These are phyloP conservation scores for Sebastes jordani DNA, from an alignment of 2,797 vertebrate genomes.

Conservation along the genomic window DNA sequence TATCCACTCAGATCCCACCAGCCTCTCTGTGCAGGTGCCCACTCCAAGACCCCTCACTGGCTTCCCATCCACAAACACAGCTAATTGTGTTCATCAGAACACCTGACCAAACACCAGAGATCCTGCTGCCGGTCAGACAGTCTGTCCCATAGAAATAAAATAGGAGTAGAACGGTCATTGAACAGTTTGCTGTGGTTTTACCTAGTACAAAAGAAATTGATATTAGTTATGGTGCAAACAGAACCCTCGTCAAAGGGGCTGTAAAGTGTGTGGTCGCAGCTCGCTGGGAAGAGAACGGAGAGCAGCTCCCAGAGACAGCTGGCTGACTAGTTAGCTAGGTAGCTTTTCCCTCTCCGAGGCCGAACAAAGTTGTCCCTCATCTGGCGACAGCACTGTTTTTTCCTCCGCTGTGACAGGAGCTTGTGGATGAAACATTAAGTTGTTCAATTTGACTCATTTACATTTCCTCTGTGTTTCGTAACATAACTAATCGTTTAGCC, in stretches of 20 bases:
- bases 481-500: accelerated
- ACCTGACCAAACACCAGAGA: not conserved
- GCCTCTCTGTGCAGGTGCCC: not conserved
- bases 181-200: too few relatives aligned
- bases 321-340: not conserved
- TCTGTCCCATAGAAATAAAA: not conserved
- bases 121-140: not conserved
- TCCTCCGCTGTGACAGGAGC: not conserved
- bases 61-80: not conserved
- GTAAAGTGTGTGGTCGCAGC: too few relatives aligned
- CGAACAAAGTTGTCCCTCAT: not conserved
- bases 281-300: too few relatives aligned
- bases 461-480: too few relatives aligned
- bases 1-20: not conserved
- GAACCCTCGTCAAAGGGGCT: too few relatives aligned
- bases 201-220: too few relatives aligned
- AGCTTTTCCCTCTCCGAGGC: too few relatives aligned
- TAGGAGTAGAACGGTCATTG: too few relatives aligned
- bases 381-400: not conserved
- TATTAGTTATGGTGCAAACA: too few relatives aligned
- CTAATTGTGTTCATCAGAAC: not conserved
- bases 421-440: not conserved
- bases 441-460: not conserved
- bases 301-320: not conserved
- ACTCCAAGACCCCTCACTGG: not conserved